Percentiles rank a stretch among this genome's conserved stretches.
These are phyloP conservation scores for Alethe castanea DNA, from an alignment of 2,113 vertebrate species.

Conservation along the genomic window DNA sequence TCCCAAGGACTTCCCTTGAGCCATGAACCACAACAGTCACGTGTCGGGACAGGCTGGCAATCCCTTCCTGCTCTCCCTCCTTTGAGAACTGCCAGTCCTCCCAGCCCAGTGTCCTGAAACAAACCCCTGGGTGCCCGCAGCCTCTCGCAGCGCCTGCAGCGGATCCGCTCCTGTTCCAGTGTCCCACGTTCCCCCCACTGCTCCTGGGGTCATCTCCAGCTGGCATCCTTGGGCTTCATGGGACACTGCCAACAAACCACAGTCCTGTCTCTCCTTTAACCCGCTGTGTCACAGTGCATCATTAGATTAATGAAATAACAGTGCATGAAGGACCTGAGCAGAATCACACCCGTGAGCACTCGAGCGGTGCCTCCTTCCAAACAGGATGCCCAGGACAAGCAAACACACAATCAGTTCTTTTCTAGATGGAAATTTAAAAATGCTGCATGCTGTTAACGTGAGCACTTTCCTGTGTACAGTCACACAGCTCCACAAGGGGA, in stretches of 20 bases:
- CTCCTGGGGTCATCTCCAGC: background rate
- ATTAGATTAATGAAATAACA: background rate
- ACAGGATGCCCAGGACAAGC: background rate
- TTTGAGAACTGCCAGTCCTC: background rate
- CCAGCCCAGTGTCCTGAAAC: background rate
- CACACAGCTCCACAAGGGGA: background rate
- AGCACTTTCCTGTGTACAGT: background rate
- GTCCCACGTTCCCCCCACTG: background rate
- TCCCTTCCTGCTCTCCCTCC: background rate
- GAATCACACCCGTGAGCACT: accelerated
- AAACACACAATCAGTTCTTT: background rate
- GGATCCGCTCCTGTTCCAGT: background rate
- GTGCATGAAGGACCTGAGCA: background rate
- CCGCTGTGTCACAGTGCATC: background rate
- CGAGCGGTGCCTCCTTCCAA: background rate
- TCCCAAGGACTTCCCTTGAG: background rate
- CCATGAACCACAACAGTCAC: background rate
- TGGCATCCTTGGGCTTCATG: background rate
- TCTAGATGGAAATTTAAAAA: background rate
- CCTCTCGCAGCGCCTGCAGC: background rate
- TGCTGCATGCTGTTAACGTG: background rate
- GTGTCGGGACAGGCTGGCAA: background rate
- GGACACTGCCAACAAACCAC: background rate
- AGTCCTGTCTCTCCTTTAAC: background rate
- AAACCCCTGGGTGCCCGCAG: accelerated